phyloP scores from a whole-genome alignment of 2,113 vertebrate species.

The Sialia sialis region DNA sequence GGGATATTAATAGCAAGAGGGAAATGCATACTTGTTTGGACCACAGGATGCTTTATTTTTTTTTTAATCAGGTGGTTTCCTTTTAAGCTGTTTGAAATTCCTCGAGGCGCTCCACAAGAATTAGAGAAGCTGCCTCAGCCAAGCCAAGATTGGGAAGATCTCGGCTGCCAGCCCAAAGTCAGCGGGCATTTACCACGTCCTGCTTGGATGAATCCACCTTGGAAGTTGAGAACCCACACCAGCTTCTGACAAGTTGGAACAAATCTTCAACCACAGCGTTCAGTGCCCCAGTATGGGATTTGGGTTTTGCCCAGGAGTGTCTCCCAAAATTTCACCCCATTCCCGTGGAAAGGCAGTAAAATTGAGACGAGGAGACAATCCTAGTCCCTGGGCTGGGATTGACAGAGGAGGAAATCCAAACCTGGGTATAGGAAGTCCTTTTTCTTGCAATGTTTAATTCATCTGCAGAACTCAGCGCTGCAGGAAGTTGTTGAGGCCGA shows the following conservation, averaged over 20 bases:
- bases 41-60: neutral
- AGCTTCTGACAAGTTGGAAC: neutral
- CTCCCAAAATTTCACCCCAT: neutral
- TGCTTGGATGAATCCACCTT: neutral
- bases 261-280: neutral
- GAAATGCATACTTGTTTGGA: neutral
- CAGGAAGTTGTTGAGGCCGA: neutral
- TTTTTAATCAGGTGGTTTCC: neutral
- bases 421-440: neutral
- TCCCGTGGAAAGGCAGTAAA: neutral
- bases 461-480: neutral
- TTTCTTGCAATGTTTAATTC: neutral
- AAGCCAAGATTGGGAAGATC: neutral
- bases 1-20: neutral
- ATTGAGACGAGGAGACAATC: fast-evolving
- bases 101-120: neutral
- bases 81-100: neutral
- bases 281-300: fast-evolving
- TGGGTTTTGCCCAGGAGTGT: neutral
- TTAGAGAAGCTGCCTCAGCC: neutral
- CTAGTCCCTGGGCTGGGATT: fast-evolving
- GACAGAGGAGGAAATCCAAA: neutral
- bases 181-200: fast-evolving
- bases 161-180: neutral
- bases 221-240: fast-evolving